Evolutionary conservation across 35 echinoderm and acorn worm genomes (phyloP), one percentile per base, ranked within the genome.

Genomic region (Holothuria glaberrima): DNA sequence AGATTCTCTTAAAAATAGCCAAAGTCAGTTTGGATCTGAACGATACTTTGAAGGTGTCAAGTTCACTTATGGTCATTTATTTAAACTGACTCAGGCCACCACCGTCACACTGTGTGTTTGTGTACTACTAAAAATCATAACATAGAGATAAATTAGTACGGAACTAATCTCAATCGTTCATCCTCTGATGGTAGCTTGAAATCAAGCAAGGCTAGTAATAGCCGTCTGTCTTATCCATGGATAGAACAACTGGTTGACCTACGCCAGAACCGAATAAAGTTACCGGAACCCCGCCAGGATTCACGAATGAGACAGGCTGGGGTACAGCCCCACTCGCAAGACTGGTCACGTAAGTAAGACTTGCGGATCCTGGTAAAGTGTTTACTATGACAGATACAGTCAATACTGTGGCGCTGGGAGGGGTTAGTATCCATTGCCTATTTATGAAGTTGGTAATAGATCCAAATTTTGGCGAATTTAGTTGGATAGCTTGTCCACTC

Each of bases 221-320:
- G 80, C 33, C 14, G 28, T 63, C 80, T 84, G 28, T 63, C 80
- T 84, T 84, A 54, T 84, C 80, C 80, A 84, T 56, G 25, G 58
- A 84, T 9, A 84, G 25, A 59, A 84, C 80, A 36, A 84, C 57
- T 61, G 80, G 80, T 41, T 84, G 10, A n/a, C 59, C 80, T 9
- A 35, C 21, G 4, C 54, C 80, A 22, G 80, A 31, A 31, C 80
- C 46, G 21, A 19, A 0, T n/a, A 17, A 4, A 13, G 14, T 4
- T 22, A 61, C 12, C 29, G 80, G 57, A 36, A 9, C 18, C 21
- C 57, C 80, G 28, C 52, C 25, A 28, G 56, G 80, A 63, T 31
- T 30, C 20, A 59, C 33, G 54, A 36, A 22, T 24, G 80, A 54
- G 9, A 84, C 59, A 17, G 22, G 4, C 3, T 24, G 21, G 4